These are phyloP conservation scores for Acrossocheilus wenchowensis DNA, from an alignment of 2,797 vertebrate genomes.

Conservation along the genomic window DNA sequence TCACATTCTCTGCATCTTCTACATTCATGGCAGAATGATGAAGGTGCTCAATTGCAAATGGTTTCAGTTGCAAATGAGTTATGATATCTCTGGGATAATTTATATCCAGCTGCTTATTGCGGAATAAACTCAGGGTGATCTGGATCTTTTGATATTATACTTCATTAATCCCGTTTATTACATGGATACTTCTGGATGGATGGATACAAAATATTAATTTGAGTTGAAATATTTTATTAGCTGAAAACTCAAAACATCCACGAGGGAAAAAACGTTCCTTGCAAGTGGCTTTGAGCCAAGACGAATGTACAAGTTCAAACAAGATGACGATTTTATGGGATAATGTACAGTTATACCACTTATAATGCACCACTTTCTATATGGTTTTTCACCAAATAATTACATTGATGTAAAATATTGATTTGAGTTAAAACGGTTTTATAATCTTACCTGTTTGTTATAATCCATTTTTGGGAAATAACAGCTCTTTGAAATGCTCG, in stretches of 20 bases:
- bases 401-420: neutral
- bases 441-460: neutral
- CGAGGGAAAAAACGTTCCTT: rapidly evolving
- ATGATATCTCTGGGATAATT: neutral
- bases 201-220: too few relatives aligned
- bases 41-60: neutral
- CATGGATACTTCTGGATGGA: neutral
- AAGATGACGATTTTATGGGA: neutral
- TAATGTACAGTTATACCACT: neutral
- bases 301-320: neutral
- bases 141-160: neutral
- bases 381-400: neutral
- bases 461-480: neutral
- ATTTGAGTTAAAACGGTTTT: neutral
- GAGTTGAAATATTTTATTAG: neutral
- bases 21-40: neutral
- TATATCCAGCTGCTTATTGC: neutral
- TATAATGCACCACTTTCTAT: too few relatives aligned
- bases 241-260: neutral
- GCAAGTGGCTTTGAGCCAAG: neutral
- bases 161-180: neutral
- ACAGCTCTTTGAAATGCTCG: too few relatives aligned
- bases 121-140: neutral
- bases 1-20: neutral
- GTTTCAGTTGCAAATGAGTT: neutral